Evolutionary conservation across 2,113 vertebrate genomes (phyloP).

Genomic region (Brachionichthys hirsutus): DNA sequence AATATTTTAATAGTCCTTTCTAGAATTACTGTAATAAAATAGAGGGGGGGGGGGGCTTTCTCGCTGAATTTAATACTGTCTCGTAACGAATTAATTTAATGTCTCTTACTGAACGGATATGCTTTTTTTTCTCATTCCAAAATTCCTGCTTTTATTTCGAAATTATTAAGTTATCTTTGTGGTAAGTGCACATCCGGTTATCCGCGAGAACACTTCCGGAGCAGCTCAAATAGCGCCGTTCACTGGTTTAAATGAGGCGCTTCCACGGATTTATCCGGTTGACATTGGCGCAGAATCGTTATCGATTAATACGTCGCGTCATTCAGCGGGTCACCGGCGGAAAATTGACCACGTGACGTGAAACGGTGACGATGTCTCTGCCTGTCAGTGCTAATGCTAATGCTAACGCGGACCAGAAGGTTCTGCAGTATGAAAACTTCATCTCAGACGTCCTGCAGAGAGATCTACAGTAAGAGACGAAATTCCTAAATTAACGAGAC

Average conservation of each 20-base stretch:
- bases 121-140: not conserved
- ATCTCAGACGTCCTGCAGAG: slow-evolving; percentile 82
- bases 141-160: slow-evolving; percentile 3
- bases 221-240: too few relatives aligned
- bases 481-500: too few relatives aligned
- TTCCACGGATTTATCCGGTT: not conserved
- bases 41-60: too few relatives aligned
- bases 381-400: slow-evolving; percentile 16
- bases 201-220: not conserved
- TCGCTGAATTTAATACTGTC: too few relatives aligned
- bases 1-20: too few relatives aligned
- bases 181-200: too few relatives aligned
- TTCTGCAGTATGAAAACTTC: slow-evolving; percentile 84
- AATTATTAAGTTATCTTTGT: not conserved
- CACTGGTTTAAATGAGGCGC: not conserved
- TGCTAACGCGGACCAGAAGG: slow-evolving; percentile 72
- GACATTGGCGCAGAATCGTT: not conserved
- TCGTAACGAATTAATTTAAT: not conserved
- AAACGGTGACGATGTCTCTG: slow-evolving; percentile 22
- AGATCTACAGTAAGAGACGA: slow-evolving; percentile 82
- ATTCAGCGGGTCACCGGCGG: fast-evolving
- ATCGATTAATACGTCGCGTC: fast-evolving
- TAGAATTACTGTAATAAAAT: too few relatives aligned
- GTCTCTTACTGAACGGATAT: not conserved
- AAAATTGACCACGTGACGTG: not conserved